A percentile compares a stretch with the other conserved stretches of the same genome.
phyloP scores from a whole-genome alignment of 2,113 vertebrate genomes.

The Psammodynastes pulverulentus region DNA sequence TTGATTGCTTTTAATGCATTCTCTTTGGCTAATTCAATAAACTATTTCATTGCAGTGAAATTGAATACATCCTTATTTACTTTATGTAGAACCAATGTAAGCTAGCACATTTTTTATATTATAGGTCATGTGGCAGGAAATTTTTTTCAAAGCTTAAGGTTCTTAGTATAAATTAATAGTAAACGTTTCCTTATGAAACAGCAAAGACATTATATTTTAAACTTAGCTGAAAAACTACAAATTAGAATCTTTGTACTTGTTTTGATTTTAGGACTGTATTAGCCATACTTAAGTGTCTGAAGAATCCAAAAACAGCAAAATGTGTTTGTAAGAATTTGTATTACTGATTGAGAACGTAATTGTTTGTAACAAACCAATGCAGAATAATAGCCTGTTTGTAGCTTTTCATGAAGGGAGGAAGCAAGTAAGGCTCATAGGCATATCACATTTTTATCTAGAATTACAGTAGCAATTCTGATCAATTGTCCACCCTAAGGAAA shows the following conservation, averaged over 20 bases:
- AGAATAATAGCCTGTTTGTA: not conserved
- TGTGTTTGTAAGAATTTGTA: not conserved
- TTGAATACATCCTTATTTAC: constrained; percentile 38
- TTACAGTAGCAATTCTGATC: rapidly evolving
- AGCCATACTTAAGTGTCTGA: not conserved
- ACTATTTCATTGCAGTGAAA: constrained; percentile 34
- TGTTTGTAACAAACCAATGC: not conserved
- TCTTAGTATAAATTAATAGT: constrained; percentile 8
- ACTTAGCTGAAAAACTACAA: not conserved
- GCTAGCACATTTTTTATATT: constrained; percentile 3
- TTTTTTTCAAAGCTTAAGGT: not conserved
- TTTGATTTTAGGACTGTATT: not conserved
- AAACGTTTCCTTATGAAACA: not conserved
- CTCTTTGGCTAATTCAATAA: not conserved
- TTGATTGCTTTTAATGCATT: not conserved
- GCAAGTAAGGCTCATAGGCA: not conserved
- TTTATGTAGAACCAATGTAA: constrained; percentile 18
- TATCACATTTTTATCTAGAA: not conserved
- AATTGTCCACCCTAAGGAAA: not conserved
- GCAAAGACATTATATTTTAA: not conserved
- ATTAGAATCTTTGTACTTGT: not conserved
- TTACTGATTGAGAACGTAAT: not conserved
- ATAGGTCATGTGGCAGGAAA: not conserved
- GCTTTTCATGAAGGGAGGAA: not conserved
- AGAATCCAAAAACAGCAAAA: not conserved